phyloP scores from a whole-genome alignment of 2,888 invertebrate genomes.

The Pyralis farinalis region DNA sequence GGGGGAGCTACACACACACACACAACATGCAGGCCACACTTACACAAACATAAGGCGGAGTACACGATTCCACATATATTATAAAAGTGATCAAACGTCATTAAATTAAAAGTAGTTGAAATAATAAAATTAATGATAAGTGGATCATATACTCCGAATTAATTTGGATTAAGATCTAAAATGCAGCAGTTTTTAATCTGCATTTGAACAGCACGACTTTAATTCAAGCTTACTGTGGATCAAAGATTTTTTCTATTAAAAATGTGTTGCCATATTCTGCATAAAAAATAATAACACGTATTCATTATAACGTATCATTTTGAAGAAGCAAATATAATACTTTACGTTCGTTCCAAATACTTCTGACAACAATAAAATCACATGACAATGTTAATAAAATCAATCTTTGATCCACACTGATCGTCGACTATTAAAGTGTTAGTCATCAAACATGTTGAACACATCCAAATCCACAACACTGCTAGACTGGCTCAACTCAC shows the following conservation, averaged over 20 bases:
- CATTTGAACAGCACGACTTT: too few relatives aligned
- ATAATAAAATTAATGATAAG: background rate
- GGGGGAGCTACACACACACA: constrained; percentile 45
- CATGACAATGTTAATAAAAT: too few relatives aligned
- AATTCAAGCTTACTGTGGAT: too few relatives aligned
- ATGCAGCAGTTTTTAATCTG: background rate
- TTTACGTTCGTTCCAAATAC: too few relatives aligned
- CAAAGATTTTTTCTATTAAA: too few relatives aligned
- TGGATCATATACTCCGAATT: constrained; percentile 3
- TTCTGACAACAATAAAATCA: too few relatives aligned
- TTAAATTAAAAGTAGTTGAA: too few relatives aligned
- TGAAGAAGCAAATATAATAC: too few relatives aligned
- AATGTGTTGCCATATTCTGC: too few relatives aligned
- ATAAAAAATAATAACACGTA: too few relatives aligned
- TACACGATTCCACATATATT: background rate
- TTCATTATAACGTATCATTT: too few relatives aligned
- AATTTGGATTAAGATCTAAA: background rate
- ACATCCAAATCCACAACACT: constrained; percentile 2
- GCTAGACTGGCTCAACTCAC: constrained; percentile 1
- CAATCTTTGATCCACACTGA: background rate
- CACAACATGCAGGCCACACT: constrained; percentile 29
- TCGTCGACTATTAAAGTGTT: background rate
- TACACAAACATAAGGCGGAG: background rate
- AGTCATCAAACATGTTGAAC: constrained; percentile 1
- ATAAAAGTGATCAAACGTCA: too few relatives aligned